A percentile compares a stretch with the other conserved stretches of the same genome.
Conservation (phyloP, 2,888 invertebrate species). For the Anagyrus pseudococci region DNA sequence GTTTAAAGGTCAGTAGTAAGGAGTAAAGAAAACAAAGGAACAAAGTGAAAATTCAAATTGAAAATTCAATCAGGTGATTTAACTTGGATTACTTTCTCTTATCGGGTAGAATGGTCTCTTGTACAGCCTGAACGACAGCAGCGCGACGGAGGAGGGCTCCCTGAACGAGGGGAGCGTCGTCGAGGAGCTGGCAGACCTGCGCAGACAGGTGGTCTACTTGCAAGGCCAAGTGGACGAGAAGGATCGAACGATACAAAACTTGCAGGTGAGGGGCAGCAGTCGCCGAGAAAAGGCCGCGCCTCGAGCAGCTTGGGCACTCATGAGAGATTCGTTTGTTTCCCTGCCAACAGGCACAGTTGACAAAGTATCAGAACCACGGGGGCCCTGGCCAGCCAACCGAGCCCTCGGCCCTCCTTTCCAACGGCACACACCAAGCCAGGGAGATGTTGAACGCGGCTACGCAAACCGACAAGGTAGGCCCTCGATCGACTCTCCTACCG, state of each 20-base stretch:
- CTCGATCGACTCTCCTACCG: not conserved
- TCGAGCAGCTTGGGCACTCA: no score
- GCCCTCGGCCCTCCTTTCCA: constrained; percentile 56
- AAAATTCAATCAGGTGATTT: not conserved
- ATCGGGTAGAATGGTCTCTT: constrained; percentile 72
- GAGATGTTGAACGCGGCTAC: constrained; percentile 82
- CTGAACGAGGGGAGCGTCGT: constrained; percentile 52
- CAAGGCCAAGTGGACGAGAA: constrained; percentile 89
- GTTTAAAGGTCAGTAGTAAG: constrained; percentile 55
- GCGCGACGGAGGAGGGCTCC: constrained; percentile 64
- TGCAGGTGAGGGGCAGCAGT: no score
- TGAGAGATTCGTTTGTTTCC: no score
- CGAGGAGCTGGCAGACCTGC: constrained; percentile 77
- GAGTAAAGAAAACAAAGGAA: not conserved
- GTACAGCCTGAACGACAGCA: constrained; percentile 65
- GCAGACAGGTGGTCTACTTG: constrained; percentile 81
- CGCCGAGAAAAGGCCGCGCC: no score
- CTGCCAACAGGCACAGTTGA: constrained; percentile 50
- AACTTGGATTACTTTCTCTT: no score
- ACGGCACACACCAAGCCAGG: constrained; percentile 59
- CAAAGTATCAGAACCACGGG: constrained; percentile 53
- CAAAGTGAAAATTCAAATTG: not conserved
- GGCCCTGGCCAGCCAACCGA: constrained; percentile 46
- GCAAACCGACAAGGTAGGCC: constrained; percentile 81
- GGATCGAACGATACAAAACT: constrained; percentile 79